phyloP scores from a whole-genome alignment of 2,888 invertebrate genomes.

The Nematopogon swammerdamellus region DNA sequence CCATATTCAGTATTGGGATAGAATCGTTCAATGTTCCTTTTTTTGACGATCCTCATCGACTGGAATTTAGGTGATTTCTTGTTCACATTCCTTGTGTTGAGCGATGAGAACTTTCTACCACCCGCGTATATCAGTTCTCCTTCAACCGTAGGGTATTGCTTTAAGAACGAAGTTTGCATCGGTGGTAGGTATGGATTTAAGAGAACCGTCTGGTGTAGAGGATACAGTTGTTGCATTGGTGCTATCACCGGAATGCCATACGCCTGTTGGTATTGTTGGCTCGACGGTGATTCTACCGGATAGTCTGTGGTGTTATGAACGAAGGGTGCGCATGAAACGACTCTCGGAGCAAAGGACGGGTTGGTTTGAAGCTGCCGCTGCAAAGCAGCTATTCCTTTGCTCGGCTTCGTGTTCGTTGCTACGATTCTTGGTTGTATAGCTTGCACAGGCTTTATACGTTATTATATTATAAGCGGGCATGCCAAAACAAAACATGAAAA shows the following conservation, averaged over 20 bases:
- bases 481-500: slow-evolving; percentile 45
- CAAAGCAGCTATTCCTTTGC: slow-evolving; percentile 35
- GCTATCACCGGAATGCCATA: slow-evolving; percentile 41
- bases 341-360: slow-evolving; percentile 45
- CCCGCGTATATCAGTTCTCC: slow-evolving; percentile 31
- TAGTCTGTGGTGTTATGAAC: slow-evolving; percentile 35
- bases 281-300: slow-evolving; percentile 22
- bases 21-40: slow-evolving; percentile 46
- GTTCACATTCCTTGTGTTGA: slow-evolving; percentile 37
- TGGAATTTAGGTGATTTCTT: slow-evolving; percentile 38
- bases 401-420: slow-evolving; percentile 31
- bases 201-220: slow-evolving; percentile 40
- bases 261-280: slow-evolving; percentile 21
- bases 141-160: slow-evolving; percentile 40
- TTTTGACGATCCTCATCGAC: slow-evolving; percentile 44
- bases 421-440: slow-evolving; percentile 53
- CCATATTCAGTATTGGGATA: slow-evolving; percentile 49
- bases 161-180: slow-evolving; percentile 39
- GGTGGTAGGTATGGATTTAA: slow-evolving; percentile 40
- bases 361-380: slow-evolving; percentile 49
- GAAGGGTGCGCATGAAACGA: slow-evolving; percentile 42
- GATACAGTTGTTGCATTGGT: slow-evolving; percentile 45
- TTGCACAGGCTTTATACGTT: slow-evolving; percentile 59
- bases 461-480: slow-evolving; percentile 20
- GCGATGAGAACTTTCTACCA: slow-evolving; percentile 39